phyloP scores from a whole-genome alignment of 2,113 vertebrate species.

The cattle (Bos taurus) region ARS-UCD2.0 NC_037349.1:1181501-1182000 shows the following conservation, averaged over 20 bases:
- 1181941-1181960: too few relatives aligned
- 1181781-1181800: neutral
- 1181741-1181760: neutral
- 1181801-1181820: neutral
- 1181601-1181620: neutral
- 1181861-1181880: neutral
- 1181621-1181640: neutral
- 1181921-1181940: neutral
- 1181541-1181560: neutral
- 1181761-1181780: neutral
- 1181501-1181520: neutral
- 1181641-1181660: neutral
- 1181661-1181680: neutral
- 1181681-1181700: neutral
- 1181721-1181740: neutral
- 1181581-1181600: neutral
- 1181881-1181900: neutral
- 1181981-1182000: neutral
- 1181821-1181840: neutral
- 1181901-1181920: neutral
- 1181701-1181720: neutral
- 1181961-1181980: neutral
- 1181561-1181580: neutral
- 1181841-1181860: neutral
- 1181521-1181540: neutral